Evolutionary conservation across 1,140 invertebrate species (phyloP), one percentile per base, ranked within the genome.

Genomic region (Pemphigus obesinymphae): DNA sequence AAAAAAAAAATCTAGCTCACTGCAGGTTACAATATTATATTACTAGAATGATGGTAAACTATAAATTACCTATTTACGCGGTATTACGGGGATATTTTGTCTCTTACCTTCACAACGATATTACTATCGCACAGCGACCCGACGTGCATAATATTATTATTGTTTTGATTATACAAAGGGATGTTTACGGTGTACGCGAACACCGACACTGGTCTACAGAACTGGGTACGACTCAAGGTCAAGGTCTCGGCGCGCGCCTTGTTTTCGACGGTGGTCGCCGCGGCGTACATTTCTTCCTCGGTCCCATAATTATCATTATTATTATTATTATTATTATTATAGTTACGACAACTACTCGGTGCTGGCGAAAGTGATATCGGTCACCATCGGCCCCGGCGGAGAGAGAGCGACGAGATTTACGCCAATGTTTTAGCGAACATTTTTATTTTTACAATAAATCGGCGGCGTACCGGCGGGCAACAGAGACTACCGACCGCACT

Each of bases 211-310:
- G 53, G 23, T 63, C 76, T 45, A 80, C 76, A 58, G 55, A 63
- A 80, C 76, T 23, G 40, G 29, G n/a, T 26, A 23, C 43, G 76
- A 61, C 76, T 80, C 76, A 80, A 80, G 76, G 76, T 80, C 76
- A 80, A 61, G 76, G 76, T 80, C 76, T 63, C 26, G 55, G 13
- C 43, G 43, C 20, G 31, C 70, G 15, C 15, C 17, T 50, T 13
- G 70, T 73, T 73, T 50, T 73, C 70, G 70, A 3, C 7, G 45
- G 29, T 8, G 26, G 29, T 8, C 23, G 53, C 10, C 23, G 20
- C 37, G 11, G 29, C 10, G 61, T 63, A 50, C 6, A 20, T 20
- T 50, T 50, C 2, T 50, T 20, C 48, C 17, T 50, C 48, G 48
- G 48, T 50, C 48, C 48, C 48, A n/a, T n/a, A n/a, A n/a, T n/a